Evolutionary conservation across 2,113 vertebrate genomes (phyloP), one percentile per base, ranked within the genome.

Genomic region (Platycercus adscitus): DNA sequence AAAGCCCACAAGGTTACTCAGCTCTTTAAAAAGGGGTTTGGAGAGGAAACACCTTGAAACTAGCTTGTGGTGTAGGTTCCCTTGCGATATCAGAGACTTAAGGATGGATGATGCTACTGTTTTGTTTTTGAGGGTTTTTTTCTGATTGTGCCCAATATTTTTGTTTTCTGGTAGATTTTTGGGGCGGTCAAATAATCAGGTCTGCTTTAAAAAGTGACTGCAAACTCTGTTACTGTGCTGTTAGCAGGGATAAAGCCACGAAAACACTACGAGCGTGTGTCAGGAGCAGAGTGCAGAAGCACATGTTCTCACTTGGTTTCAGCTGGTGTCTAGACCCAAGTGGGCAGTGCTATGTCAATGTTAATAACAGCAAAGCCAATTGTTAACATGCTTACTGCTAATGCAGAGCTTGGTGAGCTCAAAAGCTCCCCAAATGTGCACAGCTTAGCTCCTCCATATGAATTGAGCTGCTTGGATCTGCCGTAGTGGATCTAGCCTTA

Each of bases 41-140:
- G 65, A 93, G 17, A 84, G 90, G 86, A 94, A 96, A 88, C 72
- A 91, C 82, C 88, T 96, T 92, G 93, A 78, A 91, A 49, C 8
- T 39, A 78, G 49, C 37, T 55, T 49, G 41, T 53, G 41, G 37
- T n/a, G 17, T 13, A 65, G 15, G 53, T n/a, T 88, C 35, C n/a
- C 33, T 43, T n/a, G 49, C 10, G n/a, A 46, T 46, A 65, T 53
- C 63, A 53, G 43, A 52, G 66, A 29, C 68, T 82, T 13, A 13
- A 86, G 66, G 28, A 65, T 0, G 5, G 5, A 26, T 37, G 50
- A 82, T 86, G 81, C 55, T 93, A 70, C 75, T 15, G 29, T 0
- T 19, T 37, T 8, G 23, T 5, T 58, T 58, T 35, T 35, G 33
- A 14, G 12, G 0, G 2, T 39, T 26, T 63, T 80, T 72, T 64